These are phyloP conservation scores for Onthophagus taurus DNA, from an alignment of 1,140 invertebrate genomes.

Conservation along the genomic window DNA sequence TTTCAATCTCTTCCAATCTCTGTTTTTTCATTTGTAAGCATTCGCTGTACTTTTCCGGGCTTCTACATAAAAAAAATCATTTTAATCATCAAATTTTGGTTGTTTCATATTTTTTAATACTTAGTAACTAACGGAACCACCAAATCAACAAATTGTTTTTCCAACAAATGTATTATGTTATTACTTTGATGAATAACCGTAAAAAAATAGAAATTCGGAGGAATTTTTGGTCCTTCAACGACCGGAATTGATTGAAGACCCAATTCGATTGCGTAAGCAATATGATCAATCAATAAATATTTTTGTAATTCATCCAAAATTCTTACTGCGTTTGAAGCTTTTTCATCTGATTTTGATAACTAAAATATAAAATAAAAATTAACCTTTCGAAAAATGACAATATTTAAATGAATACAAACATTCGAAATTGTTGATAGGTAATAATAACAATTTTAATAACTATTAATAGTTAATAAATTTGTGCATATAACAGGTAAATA, in stretches of 20 bases:
- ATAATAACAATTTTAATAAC: too few species aligned
- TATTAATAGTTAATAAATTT: too few species aligned
- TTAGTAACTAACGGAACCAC: constrained; percentile 71
- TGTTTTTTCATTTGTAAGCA: constrained; percentile 81
- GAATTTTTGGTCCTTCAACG: constrained; percentile 67
- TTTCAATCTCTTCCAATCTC: constrained; percentile 80
- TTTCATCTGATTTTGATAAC: constrained; percentile 73
- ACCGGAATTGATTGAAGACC: constrained; percentile 86
- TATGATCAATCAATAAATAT: constrained; percentile 82
- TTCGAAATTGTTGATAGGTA: too few species aligned
- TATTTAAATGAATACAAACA: too few species aligned
- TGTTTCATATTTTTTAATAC: constrained; percentile 1
- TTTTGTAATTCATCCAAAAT: constrained; percentile 83
- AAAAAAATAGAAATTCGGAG: constrained; percentile 88
- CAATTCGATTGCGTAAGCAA: constrained; percentile 92
- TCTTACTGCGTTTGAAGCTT: constrained; percentile 69
- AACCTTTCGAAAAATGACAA: too few species aligned
- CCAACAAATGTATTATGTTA: constrained; percentile 89
- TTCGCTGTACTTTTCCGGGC: constrained; percentile 78
- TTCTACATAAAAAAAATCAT: constrained; percentile 47
- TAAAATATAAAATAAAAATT: constrained; percentile 37
- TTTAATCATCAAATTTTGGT: too few species aligned
- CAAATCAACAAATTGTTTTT: constrained; percentile 88
- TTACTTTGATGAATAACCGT: constrained; percentile 91
- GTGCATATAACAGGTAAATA: too few species aligned